A percentile compares a stretch with the other conserved stretches of the same genome.
These are phyloP conservation scores for Cervus canadensis DNA, from an alignment of 2,113 vertebrate genomes.

Conservation along the genomic window DNA sequence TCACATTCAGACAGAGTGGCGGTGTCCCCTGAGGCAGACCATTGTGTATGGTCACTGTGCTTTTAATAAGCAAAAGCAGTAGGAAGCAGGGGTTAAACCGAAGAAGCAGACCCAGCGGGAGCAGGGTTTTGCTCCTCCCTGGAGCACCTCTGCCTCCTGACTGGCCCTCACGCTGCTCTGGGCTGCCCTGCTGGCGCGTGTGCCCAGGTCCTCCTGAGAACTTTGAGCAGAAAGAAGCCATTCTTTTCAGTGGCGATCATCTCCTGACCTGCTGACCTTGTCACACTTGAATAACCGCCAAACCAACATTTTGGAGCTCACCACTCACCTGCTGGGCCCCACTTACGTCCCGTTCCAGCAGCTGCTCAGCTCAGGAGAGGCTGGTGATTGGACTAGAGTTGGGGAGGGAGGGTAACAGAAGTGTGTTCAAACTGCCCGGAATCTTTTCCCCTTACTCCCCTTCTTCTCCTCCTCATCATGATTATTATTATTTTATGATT, in stretches of 20 bases:
- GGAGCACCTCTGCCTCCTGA: neutral
- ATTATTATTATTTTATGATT: neutral
- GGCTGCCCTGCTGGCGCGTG: neutral
- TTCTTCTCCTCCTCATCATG: neutral
- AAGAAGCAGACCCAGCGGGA: neutral
- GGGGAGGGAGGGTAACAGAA: neutral
- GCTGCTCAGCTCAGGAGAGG: neutral
- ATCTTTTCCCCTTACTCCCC: too few species aligned
- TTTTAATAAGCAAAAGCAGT: neutral
- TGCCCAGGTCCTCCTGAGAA: neutral
- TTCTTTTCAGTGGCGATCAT: neutral
- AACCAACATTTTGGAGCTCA: neutral
- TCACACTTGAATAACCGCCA: neutral
- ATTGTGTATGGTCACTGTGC: neutral
- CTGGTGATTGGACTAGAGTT: neutral
- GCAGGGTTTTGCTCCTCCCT: neutral
- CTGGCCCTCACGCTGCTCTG: neutral
- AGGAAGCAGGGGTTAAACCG: neutral
- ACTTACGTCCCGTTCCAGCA: neutral
- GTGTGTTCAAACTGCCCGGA: neutral
- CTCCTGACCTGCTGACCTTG: neutral
- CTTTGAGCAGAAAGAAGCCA: neutral
- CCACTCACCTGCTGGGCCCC: neutral
- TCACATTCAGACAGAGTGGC: neutral
- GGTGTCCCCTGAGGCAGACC: neutral